Percentiles rank a stretch among this genome's conserved stretches.
phyloP scores from a whole-genome alignment of 2,888 invertebrate species.

The Carterocephalus palaemon region DNA sequence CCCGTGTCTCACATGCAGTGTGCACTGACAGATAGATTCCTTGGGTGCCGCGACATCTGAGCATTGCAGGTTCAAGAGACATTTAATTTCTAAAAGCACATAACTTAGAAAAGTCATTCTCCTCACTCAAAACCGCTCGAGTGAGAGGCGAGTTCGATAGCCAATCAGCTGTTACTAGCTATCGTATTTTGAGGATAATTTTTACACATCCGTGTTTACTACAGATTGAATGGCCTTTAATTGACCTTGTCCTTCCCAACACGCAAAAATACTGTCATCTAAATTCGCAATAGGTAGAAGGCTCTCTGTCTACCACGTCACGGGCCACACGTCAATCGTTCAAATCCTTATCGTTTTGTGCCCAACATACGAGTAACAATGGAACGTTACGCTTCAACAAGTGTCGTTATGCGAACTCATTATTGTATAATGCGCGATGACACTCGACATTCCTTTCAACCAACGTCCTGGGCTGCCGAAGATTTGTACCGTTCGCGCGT shows the following conservation, averaged over 20 bases:
- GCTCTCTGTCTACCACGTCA: conserved; percentile 9
- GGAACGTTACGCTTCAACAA: conserved; percentile 19
- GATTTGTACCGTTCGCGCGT: too few species aligned
- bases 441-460: neutral
- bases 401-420: conserved; percentile 5
- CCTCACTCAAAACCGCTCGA: too few species aligned
- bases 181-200: conserved; percentile 1
- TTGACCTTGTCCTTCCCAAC: neutral
- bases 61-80: too few species aligned
- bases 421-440: neutral
- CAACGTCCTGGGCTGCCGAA: neutral
- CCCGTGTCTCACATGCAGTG: too few species aligned
- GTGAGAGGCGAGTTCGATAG: too few species aligned
- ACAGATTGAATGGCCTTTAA: neutral
- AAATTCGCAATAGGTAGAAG: conserved; percentile 17
- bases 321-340: conserved; percentile 4
- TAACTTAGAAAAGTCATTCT: too few species aligned
- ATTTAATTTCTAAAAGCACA: too few species aligned
- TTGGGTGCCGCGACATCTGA: too few species aligned
- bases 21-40: too few species aligned
- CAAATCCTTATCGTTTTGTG: conserved; percentile 14
- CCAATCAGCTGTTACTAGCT: too few species aligned
- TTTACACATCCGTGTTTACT: too few species aligned
- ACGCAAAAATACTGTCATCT: neutral
- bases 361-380: conserved; percentile 11